Conservation (phyloP, 2,888 invertebrate species). For the Magallana nippona region DNA sequence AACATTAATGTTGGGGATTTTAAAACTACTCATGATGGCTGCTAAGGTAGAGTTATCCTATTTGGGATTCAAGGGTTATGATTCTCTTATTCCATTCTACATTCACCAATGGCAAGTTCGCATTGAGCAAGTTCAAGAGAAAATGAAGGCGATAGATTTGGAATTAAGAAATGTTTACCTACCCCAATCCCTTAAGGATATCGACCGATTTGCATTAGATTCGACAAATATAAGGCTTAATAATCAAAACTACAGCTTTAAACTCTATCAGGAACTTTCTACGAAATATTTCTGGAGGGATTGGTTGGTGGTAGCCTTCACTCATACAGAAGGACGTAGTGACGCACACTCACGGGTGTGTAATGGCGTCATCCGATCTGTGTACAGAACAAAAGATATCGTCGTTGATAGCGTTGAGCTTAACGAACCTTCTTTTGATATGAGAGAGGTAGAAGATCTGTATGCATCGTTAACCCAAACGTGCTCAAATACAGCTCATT, state of each 20-base stretch:
- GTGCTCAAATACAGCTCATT: neutral
- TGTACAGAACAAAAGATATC: neutral
- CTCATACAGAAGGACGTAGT: neutral
- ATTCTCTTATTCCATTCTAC: neutral
- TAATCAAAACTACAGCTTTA: neutral
- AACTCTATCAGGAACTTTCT: neutral
- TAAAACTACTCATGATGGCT: neutral
- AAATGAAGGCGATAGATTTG: neutral
- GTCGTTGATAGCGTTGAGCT: neutral
- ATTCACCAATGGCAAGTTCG: neutral
- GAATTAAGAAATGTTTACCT: neutral
- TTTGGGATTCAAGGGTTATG: neutral
- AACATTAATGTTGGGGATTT: neutral
- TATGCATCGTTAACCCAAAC: neutral
- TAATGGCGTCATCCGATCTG: neutral
- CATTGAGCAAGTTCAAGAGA: neutral
- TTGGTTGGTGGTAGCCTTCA: neutral
- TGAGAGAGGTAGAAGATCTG: neutral
- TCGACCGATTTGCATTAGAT: neutral
- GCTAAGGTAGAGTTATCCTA: neutral
- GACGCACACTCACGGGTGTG: neutral
- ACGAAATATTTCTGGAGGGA: conserved; percentile 14
- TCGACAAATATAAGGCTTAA: neutral
- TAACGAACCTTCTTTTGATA: neutral
- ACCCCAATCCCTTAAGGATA: neutral